Percentiles rank a stretch among this genome's conserved stretches.
Conservation (phyloP, 1,140 invertebrate species). For the Gyrodactylus salaris region DNA sequence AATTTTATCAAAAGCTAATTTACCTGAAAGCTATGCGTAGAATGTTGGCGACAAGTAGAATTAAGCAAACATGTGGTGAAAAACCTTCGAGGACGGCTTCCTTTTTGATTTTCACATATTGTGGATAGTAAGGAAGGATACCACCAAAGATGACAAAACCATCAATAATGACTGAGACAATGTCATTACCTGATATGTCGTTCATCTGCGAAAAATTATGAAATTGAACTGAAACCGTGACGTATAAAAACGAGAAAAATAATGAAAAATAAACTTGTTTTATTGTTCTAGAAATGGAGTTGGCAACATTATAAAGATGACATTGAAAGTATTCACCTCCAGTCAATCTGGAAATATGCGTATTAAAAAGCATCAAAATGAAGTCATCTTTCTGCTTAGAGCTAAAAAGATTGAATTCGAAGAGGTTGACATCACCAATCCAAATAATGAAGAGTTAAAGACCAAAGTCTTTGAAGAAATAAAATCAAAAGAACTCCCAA, state of each 20-base stretch:
- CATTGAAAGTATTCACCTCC: neutral
- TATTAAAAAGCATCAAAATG: neutral
- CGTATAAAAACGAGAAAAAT: neutral
- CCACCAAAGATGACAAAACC: constrained; percentile 54
- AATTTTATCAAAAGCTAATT: constrained; percentile 14
- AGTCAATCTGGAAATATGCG: neutral
- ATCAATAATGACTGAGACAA: neutral
- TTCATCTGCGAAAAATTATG: neutral
- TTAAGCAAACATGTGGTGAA: constrained; percentile 70
- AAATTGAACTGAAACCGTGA: neutral
- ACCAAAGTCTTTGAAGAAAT: neutral
- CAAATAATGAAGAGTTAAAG: neutral
- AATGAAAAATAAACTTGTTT: neutral
- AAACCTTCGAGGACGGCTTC: constrained; percentile 66
- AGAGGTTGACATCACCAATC: neutral
- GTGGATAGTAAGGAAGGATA: constrained; percentile 49
- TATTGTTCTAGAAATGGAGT: neutral
- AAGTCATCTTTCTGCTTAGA: neutral
- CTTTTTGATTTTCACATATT: constrained; percentile 56
- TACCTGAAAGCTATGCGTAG: constrained; percentile 88
- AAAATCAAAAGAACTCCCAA: neutral
- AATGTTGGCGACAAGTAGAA: constrained; percentile 67
- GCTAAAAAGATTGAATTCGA: neutral
- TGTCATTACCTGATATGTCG: too few species aligned
- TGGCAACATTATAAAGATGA: neutral